Evolutionary conservation across 2,797 vertebrate genomes (phyloP), one percentile per base, ranked within the genome.

Genomic region (Neostethus bicornis): DNA sequence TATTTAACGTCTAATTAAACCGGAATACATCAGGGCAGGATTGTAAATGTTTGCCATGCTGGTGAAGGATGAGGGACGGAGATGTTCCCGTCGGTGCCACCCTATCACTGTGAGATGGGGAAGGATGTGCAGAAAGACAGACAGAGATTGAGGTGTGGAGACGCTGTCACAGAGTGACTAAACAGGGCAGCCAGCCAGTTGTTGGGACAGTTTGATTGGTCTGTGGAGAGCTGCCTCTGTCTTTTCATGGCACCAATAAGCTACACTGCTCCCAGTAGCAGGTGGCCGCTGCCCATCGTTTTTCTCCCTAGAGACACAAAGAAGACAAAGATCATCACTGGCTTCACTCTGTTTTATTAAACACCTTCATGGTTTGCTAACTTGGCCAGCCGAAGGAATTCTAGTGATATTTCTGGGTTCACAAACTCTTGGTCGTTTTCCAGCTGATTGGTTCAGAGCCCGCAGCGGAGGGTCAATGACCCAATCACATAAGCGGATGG

Each of bases 151-250:
- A 79, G 68, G 44, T 13, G 0, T 52, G 51, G 68, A 45, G 73
- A 71, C 58, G 39, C 24, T 39, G 77, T 58, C 47, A 44, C 51
- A 17, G 53, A 46, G 12, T 24, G 76, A 87, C 83, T 75, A 75
- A 59, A 70, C 66, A 74, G 73, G 86, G 85, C 91, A 90, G 88
- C 79, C 85, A 79, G 90, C 92, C 93, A 94, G 93, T 93, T 95
- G 94, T 81, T 93, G 68, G 80, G 84, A 80, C 65, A 80, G 62
- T 85, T 89, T 87, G 89, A 90, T 89, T 90, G 87, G 88, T 80
- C 90, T 83, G 81, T 66, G 57, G 90, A 90, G 92, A 92, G 58
- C 61, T 70, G 80, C 78, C 85, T 85, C 83, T 87, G 84, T 87
- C 80, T 88, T 85, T 85, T 87, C 85, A 84, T 76, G 85, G 77